Evolutionary conservation across 23 tunicate genomes (phyloP).

Genomic region (Corella eumyota): DNA sequence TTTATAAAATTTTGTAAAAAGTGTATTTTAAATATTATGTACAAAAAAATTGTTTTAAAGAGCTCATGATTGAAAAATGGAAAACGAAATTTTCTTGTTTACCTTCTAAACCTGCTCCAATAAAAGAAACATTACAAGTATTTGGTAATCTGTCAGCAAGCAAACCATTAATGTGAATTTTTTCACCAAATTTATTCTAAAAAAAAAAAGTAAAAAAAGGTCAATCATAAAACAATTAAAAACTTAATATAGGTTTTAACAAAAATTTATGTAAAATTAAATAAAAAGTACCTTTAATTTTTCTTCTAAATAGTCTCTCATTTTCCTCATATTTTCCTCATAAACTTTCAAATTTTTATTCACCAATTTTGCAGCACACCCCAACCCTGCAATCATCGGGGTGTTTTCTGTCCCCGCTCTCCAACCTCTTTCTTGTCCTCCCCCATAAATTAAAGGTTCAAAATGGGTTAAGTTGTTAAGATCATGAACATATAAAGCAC

Average conservation of each 20-base stretch:
- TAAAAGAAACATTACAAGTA: constrained; percentile 69
- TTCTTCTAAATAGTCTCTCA: constrained; percentile 69
- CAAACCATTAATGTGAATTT: constrained; percentile 34
- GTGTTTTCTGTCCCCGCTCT: constrained; percentile 96
- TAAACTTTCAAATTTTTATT: constrained; percentile 29
- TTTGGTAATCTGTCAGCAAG: constrained; percentile 43
- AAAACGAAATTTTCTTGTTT: too few relatives aligned
- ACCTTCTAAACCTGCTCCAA: constrained; percentile 71
- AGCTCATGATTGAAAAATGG: too few relatives aligned
- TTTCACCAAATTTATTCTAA: constrained; percentile 43
- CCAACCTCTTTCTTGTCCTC: constrained; percentile 90
- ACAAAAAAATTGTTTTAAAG: too few relatives aligned
- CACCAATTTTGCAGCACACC: constrained; percentile 57
- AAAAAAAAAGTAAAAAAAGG: too few relatives aligned
- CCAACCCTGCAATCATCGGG: constrained; percentile 95
- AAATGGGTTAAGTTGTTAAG: neutral
- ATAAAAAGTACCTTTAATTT: constrained; percentile 17
- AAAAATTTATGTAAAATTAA: too few relatives aligned
- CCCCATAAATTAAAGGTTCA: constrained; percentile 59
- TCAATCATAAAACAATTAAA: too few relatives aligned
- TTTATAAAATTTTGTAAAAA: too few relatives aligned
- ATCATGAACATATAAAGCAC: constrained; percentile 67
- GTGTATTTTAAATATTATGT: too few relatives aligned
- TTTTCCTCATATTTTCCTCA: constrained; percentile 30
- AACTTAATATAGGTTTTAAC: too few relatives aligned